These are phyloP conservation scores for Perccottus glenii DNA, from an alignment of 2,113 vertebrate species.

Conservation along the genomic window DNA sequence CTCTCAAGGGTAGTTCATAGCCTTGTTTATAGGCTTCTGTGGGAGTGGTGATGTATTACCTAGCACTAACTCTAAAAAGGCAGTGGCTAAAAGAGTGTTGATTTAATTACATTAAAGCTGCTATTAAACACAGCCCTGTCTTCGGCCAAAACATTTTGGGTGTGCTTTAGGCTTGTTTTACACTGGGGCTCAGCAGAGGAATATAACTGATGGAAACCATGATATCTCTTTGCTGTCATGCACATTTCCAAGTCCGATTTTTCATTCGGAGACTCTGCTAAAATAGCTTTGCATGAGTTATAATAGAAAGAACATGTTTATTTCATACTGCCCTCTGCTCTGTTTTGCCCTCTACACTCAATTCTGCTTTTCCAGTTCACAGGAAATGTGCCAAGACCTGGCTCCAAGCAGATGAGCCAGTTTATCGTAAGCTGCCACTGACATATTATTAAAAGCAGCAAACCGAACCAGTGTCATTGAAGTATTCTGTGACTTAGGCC, in stretches of 20 bases:
- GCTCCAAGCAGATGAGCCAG: constrained; percentile 6
- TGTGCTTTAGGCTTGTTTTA: constrained; percentile 47
- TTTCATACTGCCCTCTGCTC: constrained; percentile 5
- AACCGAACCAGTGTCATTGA: no score
- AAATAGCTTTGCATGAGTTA: constrained; percentile 14
- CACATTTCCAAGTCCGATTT: constrained; percentile 2
- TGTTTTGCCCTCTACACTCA: background rate
- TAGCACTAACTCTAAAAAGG: constrained; percentile 34
- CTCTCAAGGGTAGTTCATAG: constrained; percentile 28
- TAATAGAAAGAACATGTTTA: constrained; percentile 9
- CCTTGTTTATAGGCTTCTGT: constrained; percentile 33
- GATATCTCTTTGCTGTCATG: constrained; percentile 31
- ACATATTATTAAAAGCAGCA: background rate
- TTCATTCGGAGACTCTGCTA: constrained; percentile 1
- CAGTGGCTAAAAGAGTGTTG: constrained; percentile 40
- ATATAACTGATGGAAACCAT: constrained; percentile 37
- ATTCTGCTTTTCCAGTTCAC: background rate
- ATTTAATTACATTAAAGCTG: constrained; percentile 60
- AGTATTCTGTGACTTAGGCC: no score
- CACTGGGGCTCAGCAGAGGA: constrained; percentile 35
- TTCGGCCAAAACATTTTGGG: constrained; percentile 42
- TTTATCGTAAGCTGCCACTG: background rate
- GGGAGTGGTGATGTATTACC: constrained; percentile 43
- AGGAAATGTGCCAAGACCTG: background rate
- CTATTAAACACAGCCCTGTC: constrained; percentile 39